These are phyloP conservation scores for Sebastiscus albofasciatus DNA, from an alignment of 2,797 vertebrate species.

Conservation along the genomic window DNA sequence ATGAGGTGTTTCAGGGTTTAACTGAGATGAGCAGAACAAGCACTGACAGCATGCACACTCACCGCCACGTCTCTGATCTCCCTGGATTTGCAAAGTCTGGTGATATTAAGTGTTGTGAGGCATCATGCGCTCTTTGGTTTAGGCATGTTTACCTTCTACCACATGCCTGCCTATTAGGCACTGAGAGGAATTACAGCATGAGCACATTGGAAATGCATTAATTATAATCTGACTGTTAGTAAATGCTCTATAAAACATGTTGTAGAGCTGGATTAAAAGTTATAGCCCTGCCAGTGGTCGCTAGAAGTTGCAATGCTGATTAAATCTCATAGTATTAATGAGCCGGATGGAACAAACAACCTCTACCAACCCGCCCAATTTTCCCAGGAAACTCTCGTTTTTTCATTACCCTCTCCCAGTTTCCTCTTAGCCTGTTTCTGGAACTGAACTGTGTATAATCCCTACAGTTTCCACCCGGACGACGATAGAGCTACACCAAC, in stretches of 20 bases:
- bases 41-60: conserved; percentile 44
- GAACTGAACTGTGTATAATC: too few relatives aligned
- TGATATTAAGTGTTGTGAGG: conserved; percentile 49
- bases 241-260: background rate
- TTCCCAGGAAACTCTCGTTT: too few relatives aligned
- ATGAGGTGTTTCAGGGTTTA: conserved; percentile 65
- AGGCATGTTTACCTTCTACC: conserved; percentile 27
- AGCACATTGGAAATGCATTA: background rate
- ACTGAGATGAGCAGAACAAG: conserved; percentile 55
- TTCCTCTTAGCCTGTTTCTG: too few relatives aligned
- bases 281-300: background rate
- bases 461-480: too few relatives aligned
- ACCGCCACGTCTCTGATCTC: conserved; percentile 44
- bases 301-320: background rate
- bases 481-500: too few relatives aligned
- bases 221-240: conserved; percentile 17
- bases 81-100: conserved; percentile 41
- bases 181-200: conserved; percentile 2
- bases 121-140: conserved; percentile 46
- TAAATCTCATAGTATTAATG: background rate
- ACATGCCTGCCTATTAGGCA: conserved; percentile 18
- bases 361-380: background rate
- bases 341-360: too few relatives aligned
- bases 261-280: conserved; percentile 1
- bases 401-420: too few relatives aligned